Percentiles rank a stretch among this genome's conserved stretches.
Conservation (phyloP, 2,888 invertebrate species). For the Empis stercorea region DNA sequence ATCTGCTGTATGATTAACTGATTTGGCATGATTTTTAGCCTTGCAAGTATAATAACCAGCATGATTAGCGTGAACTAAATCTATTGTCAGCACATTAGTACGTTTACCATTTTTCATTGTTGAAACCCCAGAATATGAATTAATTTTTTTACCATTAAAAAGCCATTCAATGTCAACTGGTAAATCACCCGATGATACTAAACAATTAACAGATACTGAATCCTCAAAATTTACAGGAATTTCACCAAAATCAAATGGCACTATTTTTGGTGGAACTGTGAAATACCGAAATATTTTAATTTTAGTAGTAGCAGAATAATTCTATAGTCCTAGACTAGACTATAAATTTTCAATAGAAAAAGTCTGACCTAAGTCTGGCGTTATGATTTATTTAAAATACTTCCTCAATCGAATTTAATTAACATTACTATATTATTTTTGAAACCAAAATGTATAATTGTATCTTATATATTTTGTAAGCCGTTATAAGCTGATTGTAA, state of each 20-base stretch:
- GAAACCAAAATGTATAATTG: too few relatives aligned
- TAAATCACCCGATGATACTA: slow-evolving; percentile 56
- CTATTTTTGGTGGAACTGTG: slow-evolving; percentile 58
- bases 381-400: too few relatives aligned
- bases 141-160: slow-evolving; percentile 30
- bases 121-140: slow-evolving; percentile 14
- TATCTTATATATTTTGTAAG: too few relatives aligned
- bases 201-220: slow-evolving; percentile 48
- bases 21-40: slow-evolving; percentile 46
- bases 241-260: slow-evolving; percentile 59
- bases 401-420: too few relatives aligned
- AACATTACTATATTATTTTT: too few relatives aligned
- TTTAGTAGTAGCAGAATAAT: neutral
- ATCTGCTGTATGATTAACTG: slow-evolving; percentile 43
- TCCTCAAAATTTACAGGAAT: slow-evolving; percentile 43
- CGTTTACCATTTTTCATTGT: slow-evolving; percentile 36
- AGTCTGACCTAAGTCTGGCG: too few relatives aligned
- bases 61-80: slow-evolving; percentile 44
- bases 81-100: slow-evolving; percentile 42
- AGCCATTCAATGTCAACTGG: slow-evolving; percentile 58
- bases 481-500: too few relatives aligned
- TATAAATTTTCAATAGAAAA: too few relatives aligned
- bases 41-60: slow-evolving; percentile 51
- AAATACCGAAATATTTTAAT: neutral
- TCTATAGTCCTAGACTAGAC: too few relatives aligned